Base-by-base conservation (phyloP, 2,113 vertebrate genomes). In the Ophiodon elongatus region DNA sequence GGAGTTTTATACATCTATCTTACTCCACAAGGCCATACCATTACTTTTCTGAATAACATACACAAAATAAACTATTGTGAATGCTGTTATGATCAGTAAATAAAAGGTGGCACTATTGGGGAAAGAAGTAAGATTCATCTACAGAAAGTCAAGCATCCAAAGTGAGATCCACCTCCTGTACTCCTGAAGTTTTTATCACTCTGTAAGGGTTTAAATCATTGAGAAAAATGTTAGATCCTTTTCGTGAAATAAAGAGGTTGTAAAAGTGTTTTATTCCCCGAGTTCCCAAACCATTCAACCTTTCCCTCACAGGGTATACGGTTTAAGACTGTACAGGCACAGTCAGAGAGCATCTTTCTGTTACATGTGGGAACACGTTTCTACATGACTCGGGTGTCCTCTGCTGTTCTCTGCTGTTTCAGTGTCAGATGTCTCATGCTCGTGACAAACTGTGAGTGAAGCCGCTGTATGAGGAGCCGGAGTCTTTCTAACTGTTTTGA, bases 231-330 rank as follows among this genome's bases (percentile, higher is more conserved):
- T 78, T 11, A 59, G 27, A 65, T 70, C 54, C 45, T 80, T 70
- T 68, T 73, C 41, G 37, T 79, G 57, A 83, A 85, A 79, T 76
- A 43, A 80, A 68, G 37, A 80, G 56, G 35, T 33, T 81, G 57
- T 84, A 69, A 82, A 86, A 54, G 59, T 86, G 68, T 74, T 80
- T 88, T 63, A 68, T 68, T 71, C 29, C n/a, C 23, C 19, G 13
- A 23, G 23, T 65, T 67, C 65, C 77, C 37, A 43, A 82, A 73
- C 50, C 57, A 56, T 7, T 82, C 75, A 76, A 56, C 43, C 67
- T 43, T 85, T 75, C 37, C 52, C 47, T 35, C 33, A 14, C 52
- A 13, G 37, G 23, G n/a, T n/a, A 31, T 66, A 8, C 25, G 3
- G 73, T 76, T 56, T 27, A 72, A 60, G n/a, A 37, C n/a, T 6